Conservation (phyloP, 2,113 vertebrate genomes). For the Pseudopodoces humilis region DNA sequence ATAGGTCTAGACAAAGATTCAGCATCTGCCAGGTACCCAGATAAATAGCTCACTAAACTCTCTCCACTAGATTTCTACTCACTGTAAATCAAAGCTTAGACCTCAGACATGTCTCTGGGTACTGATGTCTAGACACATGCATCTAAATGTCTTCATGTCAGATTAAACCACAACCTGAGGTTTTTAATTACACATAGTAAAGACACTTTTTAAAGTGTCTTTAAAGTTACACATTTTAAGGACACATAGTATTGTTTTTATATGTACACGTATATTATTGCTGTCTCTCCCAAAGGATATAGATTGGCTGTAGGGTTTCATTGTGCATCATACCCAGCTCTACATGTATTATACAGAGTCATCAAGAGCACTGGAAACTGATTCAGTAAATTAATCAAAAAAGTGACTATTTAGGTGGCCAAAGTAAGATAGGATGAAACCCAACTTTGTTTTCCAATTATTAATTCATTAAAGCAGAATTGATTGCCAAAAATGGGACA, state of each 20-base stretch:
- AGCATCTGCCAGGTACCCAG: neutral
- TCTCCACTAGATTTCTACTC: neutral
- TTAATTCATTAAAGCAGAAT: neutral
- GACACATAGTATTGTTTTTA: neutral
- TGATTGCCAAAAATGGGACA: neutral
- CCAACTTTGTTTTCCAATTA: neutral
- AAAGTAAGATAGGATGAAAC: neutral
- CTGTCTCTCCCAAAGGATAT: neutral
- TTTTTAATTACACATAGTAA: neutral
- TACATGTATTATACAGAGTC: neutral
- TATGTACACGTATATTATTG: neutral
- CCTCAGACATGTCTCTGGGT: neutral
- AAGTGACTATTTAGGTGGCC: neutral
- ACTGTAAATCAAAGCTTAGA: neutral
- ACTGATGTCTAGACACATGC: neutral
- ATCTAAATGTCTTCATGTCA: neutral
- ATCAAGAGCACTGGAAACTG: neutral
- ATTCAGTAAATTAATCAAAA: neutral
- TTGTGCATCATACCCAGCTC: neutral
- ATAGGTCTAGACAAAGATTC: neutral
- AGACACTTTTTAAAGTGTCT: too few relatives aligned
- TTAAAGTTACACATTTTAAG: neutral
- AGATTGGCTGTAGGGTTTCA: neutral
- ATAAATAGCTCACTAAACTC: neutral
- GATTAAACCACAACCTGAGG: neutral